Percentiles rank a stretch among this genome's conserved stretches.
These are phyloP conservation scores for Oncorhynchus tshawytscha DNA, from an alignment of 2,113 vertebrate species.

Conservation along the genomic window DNA sequence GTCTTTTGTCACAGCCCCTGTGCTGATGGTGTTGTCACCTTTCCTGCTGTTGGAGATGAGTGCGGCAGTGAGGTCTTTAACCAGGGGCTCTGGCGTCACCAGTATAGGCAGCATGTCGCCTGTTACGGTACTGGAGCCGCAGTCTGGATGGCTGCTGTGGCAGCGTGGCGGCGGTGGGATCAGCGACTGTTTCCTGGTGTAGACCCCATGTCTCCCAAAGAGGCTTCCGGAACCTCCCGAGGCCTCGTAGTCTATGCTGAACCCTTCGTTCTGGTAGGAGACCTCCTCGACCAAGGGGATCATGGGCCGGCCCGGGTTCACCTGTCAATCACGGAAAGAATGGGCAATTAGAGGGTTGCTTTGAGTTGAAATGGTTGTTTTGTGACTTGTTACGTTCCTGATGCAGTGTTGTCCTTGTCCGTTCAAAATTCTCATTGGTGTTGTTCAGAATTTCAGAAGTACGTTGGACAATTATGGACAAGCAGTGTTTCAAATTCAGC, in stretches of 20 bases:
- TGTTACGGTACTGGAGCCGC: background rate
- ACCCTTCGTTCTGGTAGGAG: slow-evolving; percentile 37
- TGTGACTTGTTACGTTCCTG: too few relatives aligned
- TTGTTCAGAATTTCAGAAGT: too few relatives aligned
- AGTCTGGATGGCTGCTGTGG: background rate
- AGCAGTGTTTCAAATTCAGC: too few relatives aligned
- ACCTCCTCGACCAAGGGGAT: slow-evolving; percentile 36
- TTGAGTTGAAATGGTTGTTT: background rate
- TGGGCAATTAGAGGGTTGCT: slow-evolving; percentile 17
- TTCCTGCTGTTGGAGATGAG: slow-evolving; percentile 18
- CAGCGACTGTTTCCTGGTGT: slow-evolving; percentile 52
- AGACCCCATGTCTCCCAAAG: slow-evolving; percentile 33
- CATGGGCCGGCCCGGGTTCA: slow-evolving; percentile 31
- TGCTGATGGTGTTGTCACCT: background rate
- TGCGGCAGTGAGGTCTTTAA: background rate
- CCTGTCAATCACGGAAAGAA: slow-evolving; percentile 47
- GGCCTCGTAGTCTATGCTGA: slow-evolving; percentile 16
- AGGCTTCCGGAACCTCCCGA: slow-evolving; percentile 42
- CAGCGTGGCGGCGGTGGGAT: background rate
- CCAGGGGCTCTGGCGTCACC: slow-evolving; percentile 11
- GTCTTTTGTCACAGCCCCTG: background rate
- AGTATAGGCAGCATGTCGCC: slow-evolving; percentile 18
- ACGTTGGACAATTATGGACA: too few relatives aligned
- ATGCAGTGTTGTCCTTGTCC: too few relatives aligned
- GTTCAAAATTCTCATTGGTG: too few relatives aligned